phyloP scores from a whole-genome alignment of 1,140 invertebrate genomes.

The Glossosoma conforme region DNA sequence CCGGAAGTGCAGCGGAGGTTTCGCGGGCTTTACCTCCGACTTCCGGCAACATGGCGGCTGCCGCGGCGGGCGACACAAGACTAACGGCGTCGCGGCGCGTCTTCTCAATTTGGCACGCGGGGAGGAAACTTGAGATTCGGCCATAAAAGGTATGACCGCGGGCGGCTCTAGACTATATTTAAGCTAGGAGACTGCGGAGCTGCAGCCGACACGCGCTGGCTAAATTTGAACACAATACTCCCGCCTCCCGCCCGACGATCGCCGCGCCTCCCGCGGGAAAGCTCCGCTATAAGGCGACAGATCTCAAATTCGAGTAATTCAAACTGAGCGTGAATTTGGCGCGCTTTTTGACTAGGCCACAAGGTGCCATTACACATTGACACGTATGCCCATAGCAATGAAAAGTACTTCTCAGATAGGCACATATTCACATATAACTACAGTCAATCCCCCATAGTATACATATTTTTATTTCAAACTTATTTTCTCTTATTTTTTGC shows the following conservation, averaged over 20 bases:
- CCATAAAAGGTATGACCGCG: conserved; percentile 23
- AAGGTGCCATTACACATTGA: too few relatives aligned
- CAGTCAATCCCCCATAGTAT: too few relatives aligned
- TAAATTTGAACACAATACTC: conserved; percentile 29
- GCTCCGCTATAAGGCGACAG: too few relatives aligned
- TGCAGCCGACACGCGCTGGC: conserved; percentile 20
- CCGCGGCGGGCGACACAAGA: conserved; percentile 9
- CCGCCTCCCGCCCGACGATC: conserved; percentile 9
- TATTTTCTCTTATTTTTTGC: too few relatives aligned
- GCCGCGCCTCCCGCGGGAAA: not conserved
- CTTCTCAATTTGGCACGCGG: conserved; percentile 29
- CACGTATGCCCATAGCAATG: too few relatives aligned
- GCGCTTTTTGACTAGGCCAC: too few relatives aligned
- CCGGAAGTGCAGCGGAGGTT: conserved; percentile 2
- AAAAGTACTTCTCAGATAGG: too few relatives aligned
- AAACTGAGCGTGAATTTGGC: too few relatives aligned
- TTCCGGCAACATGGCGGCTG: conserved; percentile 30
- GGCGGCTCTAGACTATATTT: conserved; percentile 21
- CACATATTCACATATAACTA: too few relatives aligned
- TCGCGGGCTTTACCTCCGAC: conserved; percentile 13
- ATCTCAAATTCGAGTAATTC: too few relatives aligned
- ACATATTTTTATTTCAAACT: too few relatives aligned
- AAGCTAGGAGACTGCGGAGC: conserved; percentile 11
- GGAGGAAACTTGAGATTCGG: conserved; percentile 29
- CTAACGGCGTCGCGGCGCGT: conserved; percentile 8